These are phyloP conservation scores for Buteo buteo DNA, from an alignment of 2,113 vertebrate genomes.

Conservation along the genomic window DNA sequence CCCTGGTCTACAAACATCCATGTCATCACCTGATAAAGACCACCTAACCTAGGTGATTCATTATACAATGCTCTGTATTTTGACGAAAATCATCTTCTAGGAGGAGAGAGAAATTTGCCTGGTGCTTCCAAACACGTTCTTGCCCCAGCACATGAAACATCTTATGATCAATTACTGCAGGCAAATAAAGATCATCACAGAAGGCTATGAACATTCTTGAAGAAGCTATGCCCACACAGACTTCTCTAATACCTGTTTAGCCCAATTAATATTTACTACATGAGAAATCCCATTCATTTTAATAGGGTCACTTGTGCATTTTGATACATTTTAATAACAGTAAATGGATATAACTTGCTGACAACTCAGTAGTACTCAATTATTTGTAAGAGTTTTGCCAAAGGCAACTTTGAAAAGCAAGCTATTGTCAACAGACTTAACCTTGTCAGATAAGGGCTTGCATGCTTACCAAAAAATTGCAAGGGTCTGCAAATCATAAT, in stretches of 20 bases:
- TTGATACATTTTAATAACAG: background rate
- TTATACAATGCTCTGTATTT: background rate
- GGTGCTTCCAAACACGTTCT: background rate
- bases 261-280: background rate
- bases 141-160: background rate
- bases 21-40: background rate
- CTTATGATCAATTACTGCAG: background rate
- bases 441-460: background rate
- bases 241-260: background rate
- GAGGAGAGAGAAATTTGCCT: background rate
- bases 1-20: background rate
- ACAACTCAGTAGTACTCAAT: background rate
- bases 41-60: background rate
- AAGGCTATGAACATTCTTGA: background rate
- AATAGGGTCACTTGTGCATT: background rate
- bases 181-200: background rate
- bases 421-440: background rate
- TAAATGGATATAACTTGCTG: background rate
- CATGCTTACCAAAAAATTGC: background rate
- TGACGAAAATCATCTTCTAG: background rate
- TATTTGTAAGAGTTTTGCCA: background rate
- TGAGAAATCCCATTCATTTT: background rate
- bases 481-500: background rate
- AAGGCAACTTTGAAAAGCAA: constrained; percentile 8
- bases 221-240: background rate